Base-by-base conservation (phyloP, 1,140 invertebrate species). In the Carposina sasakii region DNA sequence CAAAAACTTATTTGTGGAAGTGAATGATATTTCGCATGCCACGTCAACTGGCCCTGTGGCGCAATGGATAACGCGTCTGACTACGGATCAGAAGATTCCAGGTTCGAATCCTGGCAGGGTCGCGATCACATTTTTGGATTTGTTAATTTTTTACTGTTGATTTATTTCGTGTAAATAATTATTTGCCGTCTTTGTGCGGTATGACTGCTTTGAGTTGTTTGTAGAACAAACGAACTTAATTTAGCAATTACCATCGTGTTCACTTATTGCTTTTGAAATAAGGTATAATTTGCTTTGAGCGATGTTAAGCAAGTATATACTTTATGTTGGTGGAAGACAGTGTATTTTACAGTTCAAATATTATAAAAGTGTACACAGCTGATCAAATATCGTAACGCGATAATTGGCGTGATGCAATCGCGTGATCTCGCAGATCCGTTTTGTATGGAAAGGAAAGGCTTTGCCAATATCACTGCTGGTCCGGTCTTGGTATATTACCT, bases 51-150 rank as follows among this genome's bases (percentile, higher is more conserved):
- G 92, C 90, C 91, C 88, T 92, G 92, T 93, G 92, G 92, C 92
- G 92, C 92, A 93, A 94, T 88, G 92, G 92, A 93, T 93, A 94
- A 94, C 92, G 92, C 92, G 91, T 93, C 91, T 93, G 91, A 93
- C 92, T 94, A 93, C 91, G 92, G 91, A 94, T 92, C 72, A 76
- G 72, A 72, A 76, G 71, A 76, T 75, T 74, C 72, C 72, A 79
- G 76, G 76, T 79, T 77, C 76, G 76, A 81, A 76, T 81, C 76
- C 76, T 81, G 76, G 75, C 76, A 81, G 73, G 76, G 75, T 81
- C 76, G 76, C 34, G 16, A 12, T 15, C 37, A 0, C 39, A 37
- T 47, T 50, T 45, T 52, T 52, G 21, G 9, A 24, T 36, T 45
- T 21, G 15, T 9, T 37, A 9, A 40, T 26, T 57, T 45, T 54